phyloP scores from a whole-genome alignment of 30 jellyfish, hydroid and myxozoan species.

The Sanderia malayensis region DNA sequence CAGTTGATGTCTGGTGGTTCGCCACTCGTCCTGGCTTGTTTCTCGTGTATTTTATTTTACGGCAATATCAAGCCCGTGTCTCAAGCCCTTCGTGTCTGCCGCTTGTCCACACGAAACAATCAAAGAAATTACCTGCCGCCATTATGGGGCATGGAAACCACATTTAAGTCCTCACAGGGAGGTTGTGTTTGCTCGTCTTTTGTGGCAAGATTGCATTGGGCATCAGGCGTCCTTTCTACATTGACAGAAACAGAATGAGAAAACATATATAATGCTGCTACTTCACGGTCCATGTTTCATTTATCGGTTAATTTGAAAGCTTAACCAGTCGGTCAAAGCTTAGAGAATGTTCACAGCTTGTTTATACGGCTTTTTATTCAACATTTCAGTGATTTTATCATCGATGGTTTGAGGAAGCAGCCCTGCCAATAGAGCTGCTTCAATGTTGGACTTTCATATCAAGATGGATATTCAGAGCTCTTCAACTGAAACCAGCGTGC shows the following conservation, averaged over 20 bases:
- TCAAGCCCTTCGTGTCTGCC: conserved; percentile 75
- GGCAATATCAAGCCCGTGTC: conserved; percentile 27
- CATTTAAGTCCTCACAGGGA: conserved; percentile 64
- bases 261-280: background rate
- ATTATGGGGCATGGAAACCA: conserved; percentile 78
- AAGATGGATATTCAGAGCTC: background rate
- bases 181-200: conserved; percentile 67
- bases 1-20: conserved; percentile 11
- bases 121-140: conserved; percentile 71
- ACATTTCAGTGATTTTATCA: too few relatives aligned
- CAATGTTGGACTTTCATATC: conserved; percentile 8
- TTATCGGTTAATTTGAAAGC: too few relatives aligned
- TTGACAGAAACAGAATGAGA: too few relatives aligned
- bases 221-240: conserved; percentile 1
- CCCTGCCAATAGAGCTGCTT: background rate
- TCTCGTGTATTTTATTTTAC: too few relatives aligned
- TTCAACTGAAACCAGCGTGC: background rate
- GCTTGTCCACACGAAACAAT: conserved; percentile 68
- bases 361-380: too few relatives aligned
- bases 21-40: conserved; percentile 27
- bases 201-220: conserved; percentile 65
- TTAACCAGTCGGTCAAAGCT: too few relatives aligned
- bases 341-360: too few relatives aligned
- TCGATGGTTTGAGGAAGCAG: too few relatives aligned
- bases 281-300: background rate